Evolutionary conservation across 2,888 invertebrate species (phyloP).

Genomic region (Venusia cambrica): DNA sequence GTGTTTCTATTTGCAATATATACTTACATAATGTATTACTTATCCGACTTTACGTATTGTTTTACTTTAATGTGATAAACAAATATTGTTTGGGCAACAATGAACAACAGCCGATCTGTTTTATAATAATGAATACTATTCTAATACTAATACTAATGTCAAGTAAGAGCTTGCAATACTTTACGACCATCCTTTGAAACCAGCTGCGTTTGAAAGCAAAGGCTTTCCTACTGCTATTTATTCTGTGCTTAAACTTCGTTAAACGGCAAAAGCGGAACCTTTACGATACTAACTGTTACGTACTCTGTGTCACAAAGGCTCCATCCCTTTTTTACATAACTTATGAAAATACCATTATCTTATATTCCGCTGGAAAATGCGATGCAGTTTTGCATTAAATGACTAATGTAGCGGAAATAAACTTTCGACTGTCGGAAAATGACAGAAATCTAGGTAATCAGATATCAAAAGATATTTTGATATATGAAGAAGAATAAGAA

Average conservation of each 20-base stretch:
- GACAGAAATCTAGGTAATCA: neutral
- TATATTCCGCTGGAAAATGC: slow-evolving; percentile 35
- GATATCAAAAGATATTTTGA: neutral
- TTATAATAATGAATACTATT: no score
- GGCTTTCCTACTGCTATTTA: slow-evolving; percentile 24
- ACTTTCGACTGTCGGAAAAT: no score
- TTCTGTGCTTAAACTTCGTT: slow-evolving; percentile 28
- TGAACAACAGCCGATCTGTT: no score
- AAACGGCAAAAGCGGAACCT: no score
- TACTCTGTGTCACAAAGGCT: slow-evolving; percentile 37
- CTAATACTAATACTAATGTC: no score
- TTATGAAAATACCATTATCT: slow-evolving; percentile 56
- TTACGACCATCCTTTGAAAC: no score
- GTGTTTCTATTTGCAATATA: slow-evolving; percentile 6
- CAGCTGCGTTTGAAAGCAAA: slow-evolving; percentile 29
- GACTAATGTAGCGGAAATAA: slow-evolving; percentile 31
- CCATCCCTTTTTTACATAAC: slow-evolving; percentile 51
- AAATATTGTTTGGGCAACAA: no score
- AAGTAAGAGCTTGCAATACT: no score
- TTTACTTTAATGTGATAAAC: no score
- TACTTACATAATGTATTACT: neutral
- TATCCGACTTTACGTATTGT: no score
- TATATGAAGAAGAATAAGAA: no score
- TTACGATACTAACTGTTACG: no score
- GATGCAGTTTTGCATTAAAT: slow-evolving; percentile 36